phyloP scores from a whole-genome alignment of 1,140 invertebrate species.

The Pachypeltis micranthus region DNA sequence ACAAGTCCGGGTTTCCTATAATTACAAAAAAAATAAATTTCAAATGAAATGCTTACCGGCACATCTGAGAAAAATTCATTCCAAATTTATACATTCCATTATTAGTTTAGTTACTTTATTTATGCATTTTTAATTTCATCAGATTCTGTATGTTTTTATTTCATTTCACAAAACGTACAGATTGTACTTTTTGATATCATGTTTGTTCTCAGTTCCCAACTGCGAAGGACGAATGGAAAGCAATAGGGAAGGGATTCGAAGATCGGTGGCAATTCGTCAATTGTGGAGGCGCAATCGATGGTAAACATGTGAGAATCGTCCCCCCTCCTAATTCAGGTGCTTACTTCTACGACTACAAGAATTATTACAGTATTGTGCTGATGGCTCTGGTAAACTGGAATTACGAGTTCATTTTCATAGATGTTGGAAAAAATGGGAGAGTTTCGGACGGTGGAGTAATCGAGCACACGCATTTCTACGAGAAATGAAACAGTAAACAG shows the following conservation, averaged over 20 bases:
- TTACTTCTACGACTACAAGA: constrained; percentile 37
- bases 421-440: constrained; percentile 37
- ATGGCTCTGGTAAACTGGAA: constrained; percentile 39
- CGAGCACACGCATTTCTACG: constrained; percentile 16
- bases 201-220: background rate
- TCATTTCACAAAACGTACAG: background rate
- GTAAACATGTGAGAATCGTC: constrained; percentile 34
- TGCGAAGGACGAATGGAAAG: constrained; percentile 27
- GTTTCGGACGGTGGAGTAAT: constrained; percentile 32
- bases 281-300: constrained; percentile 34
- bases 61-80: background rate
- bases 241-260: constrained; percentile 29
- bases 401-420: constrained; percentile 36
- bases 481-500: constrained; percentile 3
- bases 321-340: constrained; percentile 31
- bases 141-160: background rate
- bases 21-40: background rate
- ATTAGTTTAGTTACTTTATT: background rate
- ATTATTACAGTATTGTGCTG: constrained; percentile 37
- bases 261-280: constrained; percentile 31
- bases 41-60: background rate
- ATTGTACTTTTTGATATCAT: background rate
- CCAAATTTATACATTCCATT: background rate
- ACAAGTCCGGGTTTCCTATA: background rate
- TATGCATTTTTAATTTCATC: background rate